A percentile compares a stretch with the other conserved stretches of the same genome.
Evolutionary conservation across 2,113 vertebrate genomes (phyloP).

Genomic region (Catharus fuscescens): DNA sequence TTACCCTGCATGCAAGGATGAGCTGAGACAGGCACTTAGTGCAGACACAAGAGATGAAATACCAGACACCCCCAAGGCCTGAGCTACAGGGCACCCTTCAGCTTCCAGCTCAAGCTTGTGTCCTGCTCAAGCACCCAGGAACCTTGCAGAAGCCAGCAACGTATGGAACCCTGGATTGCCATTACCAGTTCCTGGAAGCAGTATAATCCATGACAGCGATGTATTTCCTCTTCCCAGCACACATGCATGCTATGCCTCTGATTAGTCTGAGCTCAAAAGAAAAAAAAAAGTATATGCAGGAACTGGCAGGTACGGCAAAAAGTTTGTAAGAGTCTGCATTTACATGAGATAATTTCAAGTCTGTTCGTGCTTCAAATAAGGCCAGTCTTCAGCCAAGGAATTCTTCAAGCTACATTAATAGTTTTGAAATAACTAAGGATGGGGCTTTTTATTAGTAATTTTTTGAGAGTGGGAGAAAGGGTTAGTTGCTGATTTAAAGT

Average conservation of each 20-base stretch:
- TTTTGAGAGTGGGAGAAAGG: not conserved
- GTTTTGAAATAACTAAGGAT: not conserved
- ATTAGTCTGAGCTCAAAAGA: not conserved
- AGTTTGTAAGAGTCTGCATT: not conserved
- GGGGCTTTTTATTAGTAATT: not conserved
- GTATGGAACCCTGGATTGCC: not conserved
- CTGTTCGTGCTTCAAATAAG: not conserved
- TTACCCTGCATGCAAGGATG: not conserved
- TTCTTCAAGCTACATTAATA: not conserved
- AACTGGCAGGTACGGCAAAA: not conserved
- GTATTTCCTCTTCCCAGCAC: not conserved
- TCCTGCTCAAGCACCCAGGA: not conserved
- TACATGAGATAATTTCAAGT: not conserved
- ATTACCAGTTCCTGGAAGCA: not conserved
- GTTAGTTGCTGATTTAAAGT: not conserved
- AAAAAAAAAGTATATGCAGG: not conserved
- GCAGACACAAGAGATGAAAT: not conserved
- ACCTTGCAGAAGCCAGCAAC: fast-evolving
- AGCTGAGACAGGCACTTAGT: not conserved
- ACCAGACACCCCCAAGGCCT: not conserved
- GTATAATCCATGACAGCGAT: fast-evolving
- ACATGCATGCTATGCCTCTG: not conserved
- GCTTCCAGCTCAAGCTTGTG: not conserved
- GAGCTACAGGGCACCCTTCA: not conserved
- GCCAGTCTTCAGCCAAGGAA: not conserved